phyloP scores from a whole-genome alignment of 92 coral and sea anemone genomes.

The Isaurus tuberculatus region DNA sequence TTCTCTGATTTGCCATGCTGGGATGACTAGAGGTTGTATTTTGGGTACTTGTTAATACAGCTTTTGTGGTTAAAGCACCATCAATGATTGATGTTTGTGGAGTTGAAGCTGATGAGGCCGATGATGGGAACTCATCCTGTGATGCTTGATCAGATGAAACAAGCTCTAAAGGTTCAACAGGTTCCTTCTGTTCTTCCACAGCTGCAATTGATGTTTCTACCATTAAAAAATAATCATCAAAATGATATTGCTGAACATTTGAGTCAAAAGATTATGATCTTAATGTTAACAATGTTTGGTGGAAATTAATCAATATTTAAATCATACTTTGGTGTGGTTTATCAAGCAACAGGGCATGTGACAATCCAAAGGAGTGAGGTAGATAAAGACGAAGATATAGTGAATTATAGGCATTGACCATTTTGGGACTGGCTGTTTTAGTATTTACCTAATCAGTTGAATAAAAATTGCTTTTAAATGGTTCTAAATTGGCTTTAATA shows the following conservation, averaged over 20 bases:
- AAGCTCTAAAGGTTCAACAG: conserved; percentile 9
- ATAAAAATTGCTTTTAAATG: too few relatives aligned
- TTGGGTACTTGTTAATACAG: not conserved
- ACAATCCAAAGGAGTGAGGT: too few relatives aligned
- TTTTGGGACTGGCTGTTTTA: too few relatives aligned
- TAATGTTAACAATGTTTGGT: not conserved
- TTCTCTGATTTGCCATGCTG: conserved; percentile 32
- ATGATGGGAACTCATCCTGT: not conserved
- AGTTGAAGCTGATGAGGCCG: conserved; percentile 25
- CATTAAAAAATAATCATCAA: not conserved
- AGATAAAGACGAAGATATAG: too few relatives aligned
- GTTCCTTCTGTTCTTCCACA: not conserved
- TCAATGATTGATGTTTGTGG: conserved; percentile 13
- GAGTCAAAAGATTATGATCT: not conserved
- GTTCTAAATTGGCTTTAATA: too few relatives aligned
- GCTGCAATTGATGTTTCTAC: not conserved
- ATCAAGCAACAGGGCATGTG: too few relatives aligned
- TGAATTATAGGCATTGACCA: too few relatives aligned
- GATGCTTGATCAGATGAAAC: not conserved
- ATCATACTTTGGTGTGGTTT: too few relatives aligned
- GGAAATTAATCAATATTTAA: not conserved
- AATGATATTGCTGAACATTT: not conserved
- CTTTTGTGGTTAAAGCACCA: conserved; percentile 16
- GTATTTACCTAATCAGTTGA: too few relatives aligned
- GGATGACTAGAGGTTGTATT: conserved; percentile 14